A percentile compares a stretch with the other conserved stretches of the same genome.
Evolutionary conservation across 2,113 vertebrate genomes (phyloP).

Genomic region (Jacana jacana): DNA sequence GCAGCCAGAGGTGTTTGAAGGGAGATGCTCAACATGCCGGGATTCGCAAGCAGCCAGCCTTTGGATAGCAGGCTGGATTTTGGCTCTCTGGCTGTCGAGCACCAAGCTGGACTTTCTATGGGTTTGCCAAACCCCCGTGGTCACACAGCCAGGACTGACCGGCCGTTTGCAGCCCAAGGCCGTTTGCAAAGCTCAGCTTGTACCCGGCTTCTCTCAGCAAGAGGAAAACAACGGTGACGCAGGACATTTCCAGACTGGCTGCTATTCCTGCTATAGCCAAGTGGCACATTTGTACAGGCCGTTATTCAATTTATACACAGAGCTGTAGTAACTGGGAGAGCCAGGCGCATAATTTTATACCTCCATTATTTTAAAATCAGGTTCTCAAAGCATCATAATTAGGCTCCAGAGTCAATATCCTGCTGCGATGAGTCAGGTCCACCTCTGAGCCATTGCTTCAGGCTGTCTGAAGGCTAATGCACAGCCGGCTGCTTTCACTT

Average conservation of each 20-base stretch:
- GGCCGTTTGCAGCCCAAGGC: background rate
- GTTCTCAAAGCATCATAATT: constrained; percentile 49
- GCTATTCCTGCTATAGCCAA: background rate
- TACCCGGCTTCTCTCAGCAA: background rate
- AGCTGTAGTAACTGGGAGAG: constrained; percentile 19
- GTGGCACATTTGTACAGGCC: constrained; percentile 1
- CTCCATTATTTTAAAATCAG: constrained; percentile 61
- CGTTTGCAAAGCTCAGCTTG: background rate
- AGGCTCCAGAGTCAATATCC: constrained; percentile 52
- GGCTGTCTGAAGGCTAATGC: background rate
- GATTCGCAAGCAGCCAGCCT: background rate
- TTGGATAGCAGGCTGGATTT: background rate
- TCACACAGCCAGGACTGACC: background rate
- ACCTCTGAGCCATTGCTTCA: constrained; percentile 4
- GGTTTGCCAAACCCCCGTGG: background rate
- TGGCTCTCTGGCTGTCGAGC: background rate
- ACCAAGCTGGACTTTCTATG: background rate
- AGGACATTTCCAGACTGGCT: background rate
- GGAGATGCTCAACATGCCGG: rapidly evolving
- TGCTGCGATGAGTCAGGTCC: constrained; percentile 50
- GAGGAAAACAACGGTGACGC: background rate
- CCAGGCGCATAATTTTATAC: constrained; percentile 46
- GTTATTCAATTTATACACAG: constrained; percentile 19
- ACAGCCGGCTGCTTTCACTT: background rate
- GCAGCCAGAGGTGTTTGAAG: background rate